A percentile compares a stretch with the other conserved stretches of the same genome.
phyloP scores from a whole-genome alignment of 2,888 invertebrate genomes.

The Xylophagus ater region DNA sequence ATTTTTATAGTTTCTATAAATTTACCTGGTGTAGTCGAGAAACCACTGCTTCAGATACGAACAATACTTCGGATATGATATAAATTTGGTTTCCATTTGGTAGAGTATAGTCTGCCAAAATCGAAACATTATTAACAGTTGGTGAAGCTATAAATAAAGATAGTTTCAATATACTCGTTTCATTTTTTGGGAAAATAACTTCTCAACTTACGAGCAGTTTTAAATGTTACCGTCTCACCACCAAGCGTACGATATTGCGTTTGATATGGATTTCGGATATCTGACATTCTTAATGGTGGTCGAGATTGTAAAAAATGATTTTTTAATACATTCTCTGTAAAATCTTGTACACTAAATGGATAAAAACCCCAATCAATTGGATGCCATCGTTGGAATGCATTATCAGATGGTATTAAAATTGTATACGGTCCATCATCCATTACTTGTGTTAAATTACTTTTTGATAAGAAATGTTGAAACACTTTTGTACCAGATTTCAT shows the following conservation, averaged over 20 bases:
- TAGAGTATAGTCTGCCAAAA: constrained; percentile 50
- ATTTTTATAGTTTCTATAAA: background rate
- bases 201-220: constrained; percentile 45
- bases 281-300: constrained; percentile 42
- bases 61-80: constrained; percentile 48
- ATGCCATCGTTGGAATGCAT: constrained; percentile 56
- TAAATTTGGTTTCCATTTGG: constrained; percentile 52
- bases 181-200: background rate
- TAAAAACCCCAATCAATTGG: constrained; percentile 61
- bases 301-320: constrained; percentile 51
- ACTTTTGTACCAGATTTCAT: constrained; percentile 52
- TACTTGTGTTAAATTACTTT: constrained; percentile 49
- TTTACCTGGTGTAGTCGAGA: constrained; percentile 48
- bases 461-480: constrained; percentile 50
- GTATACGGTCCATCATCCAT: constrained; percentile 47
- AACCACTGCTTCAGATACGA: constrained; percentile 50
- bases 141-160: constrained; percentile 41
- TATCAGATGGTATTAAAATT: constrained; percentile 52
- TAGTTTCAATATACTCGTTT: too few relatives aligned
- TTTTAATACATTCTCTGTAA: constrained; percentile 49
- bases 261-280: constrained; percentile 42
- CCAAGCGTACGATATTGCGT: constrained; percentile 46
- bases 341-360: constrained; percentile 54
- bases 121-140: constrained; percentile 47
- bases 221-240: constrained; percentile 46